phyloP scores from a whole-genome alignment of 2,888 invertebrate species.

The Atethmia centrago region DNA sequence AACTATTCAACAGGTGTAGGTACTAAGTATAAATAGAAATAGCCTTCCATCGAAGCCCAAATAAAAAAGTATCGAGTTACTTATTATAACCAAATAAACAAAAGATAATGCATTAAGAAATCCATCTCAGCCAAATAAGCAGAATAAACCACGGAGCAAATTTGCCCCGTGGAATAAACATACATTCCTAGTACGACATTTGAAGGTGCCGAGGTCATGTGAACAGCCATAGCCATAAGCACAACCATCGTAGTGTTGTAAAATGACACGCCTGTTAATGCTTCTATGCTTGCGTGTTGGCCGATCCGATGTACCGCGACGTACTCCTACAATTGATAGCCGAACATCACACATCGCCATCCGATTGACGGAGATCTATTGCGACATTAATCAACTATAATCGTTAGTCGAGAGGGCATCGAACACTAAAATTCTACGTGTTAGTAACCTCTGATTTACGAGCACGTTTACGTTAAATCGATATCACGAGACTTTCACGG shows the following conservation, averaged over 20 bases:
- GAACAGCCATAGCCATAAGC: slow-evolving; percentile 66
- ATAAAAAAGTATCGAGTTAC: neutral
- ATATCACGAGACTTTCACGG: slow-evolving; percentile 65
- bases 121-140: slow-evolving; percentile 10
- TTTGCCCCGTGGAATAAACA: too few species aligned
- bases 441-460: slow-evolving; percentile 62
- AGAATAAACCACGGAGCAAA: too few species aligned
- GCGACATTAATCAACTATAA: slow-evolving; percentile 77
- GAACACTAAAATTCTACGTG: slow-evolving; percentile 51
- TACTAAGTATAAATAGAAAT: neutral
- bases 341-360: slow-evolving; percentile 69
- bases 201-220: slow-evolving; percentile 62
- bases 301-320: slow-evolving; percentile 65
- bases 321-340: slow-evolving; percentile 73
- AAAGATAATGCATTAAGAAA: slow-evolving; percentile 11
- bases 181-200: slow-evolving; percentile 48
- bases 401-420: slow-evolving; percentile 64
- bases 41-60: neutral
- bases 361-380: slow-evolving; percentile 77
- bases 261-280: slow-evolving; percentile 65
- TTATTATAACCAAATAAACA: slow-evolving; percentile 5
- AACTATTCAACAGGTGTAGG: neutral
- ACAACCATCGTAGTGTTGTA: slow-evolving; percentile 51
- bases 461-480: slow-evolving; percentile 61
- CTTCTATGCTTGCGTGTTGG: slow-evolving; percentile 65